phyloP scores from a whole-genome alignment of 2,113 vertebrate species.

The Lagopus muta region DNA sequence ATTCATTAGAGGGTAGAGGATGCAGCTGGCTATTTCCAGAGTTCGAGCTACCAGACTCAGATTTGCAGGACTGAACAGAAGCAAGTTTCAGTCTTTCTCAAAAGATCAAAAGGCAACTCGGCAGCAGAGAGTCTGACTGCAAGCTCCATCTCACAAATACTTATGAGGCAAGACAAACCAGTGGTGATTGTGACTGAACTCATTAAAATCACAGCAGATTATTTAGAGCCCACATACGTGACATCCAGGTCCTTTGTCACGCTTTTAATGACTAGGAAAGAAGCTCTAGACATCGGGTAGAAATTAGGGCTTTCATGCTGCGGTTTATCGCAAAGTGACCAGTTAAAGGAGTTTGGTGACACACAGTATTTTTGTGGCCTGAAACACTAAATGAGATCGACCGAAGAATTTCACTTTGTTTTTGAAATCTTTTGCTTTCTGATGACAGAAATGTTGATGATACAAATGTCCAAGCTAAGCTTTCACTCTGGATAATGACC shows the following conservation, averaged over 20 bases:
- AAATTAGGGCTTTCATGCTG: neutral
- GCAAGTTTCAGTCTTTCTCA: constrained; percentile 21
- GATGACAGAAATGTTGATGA: constrained; percentile 22
- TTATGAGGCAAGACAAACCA: constrained; percentile 56
- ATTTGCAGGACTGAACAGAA: constrained; percentile 31
- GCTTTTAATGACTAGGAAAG: constrained; percentile 5
- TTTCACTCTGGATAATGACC: constrained; percentile 34
- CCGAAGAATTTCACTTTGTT: neutral
- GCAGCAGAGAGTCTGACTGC: constrained; percentile 30
- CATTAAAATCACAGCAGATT: constrained; percentile 54
- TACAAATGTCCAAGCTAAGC: neutral
- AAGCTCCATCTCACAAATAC: constrained; percentile 40
- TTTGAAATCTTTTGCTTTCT: constrained; percentile 29
- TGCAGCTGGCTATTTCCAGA: constrained; percentile 42
- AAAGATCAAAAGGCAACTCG: constrained; percentile 41
- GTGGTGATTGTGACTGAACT: constrained; percentile 33
- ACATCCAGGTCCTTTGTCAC: constrained; percentile 24
- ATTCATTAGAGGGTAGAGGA: constrained; percentile 46
- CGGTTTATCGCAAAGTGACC: fast-evolving
- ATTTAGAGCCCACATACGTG: constrained; percentile 45
- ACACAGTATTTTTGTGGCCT: neutral
- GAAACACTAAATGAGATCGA: neutral
- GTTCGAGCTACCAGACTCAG: constrained; percentile 17
- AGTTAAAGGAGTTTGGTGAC: neutral
- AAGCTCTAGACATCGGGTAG: neutral